Percentiles rank a stretch among this genome's conserved stretches.
phyloP scores from a whole-genome alignment of 2,888 invertebrate species.

The Adela reaumurella region DNA sequence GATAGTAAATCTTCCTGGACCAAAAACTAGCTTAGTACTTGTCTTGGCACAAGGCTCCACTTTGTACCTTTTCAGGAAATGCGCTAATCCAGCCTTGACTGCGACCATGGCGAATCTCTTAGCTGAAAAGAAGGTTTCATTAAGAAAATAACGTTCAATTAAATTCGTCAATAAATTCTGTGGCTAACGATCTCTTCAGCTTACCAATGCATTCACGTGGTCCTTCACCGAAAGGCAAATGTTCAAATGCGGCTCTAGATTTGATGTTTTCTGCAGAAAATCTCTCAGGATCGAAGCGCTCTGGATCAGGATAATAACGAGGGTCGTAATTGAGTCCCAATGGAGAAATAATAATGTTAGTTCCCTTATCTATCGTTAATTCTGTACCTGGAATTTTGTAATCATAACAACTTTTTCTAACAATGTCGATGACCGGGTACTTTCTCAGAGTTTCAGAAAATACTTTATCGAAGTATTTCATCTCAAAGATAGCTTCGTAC shows the following conservation, averaged over 20 bases:
- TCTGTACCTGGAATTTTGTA: slow-evolving; percentile 31
- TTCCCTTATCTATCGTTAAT: slow-evolving; percentile 24
- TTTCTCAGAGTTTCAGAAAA: slow-evolving; percentile 33
- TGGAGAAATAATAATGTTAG: slow-evolving; percentile 24
- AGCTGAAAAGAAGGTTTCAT: slow-evolving; percentile 18
- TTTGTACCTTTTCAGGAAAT: slow-evolving; percentile 18
- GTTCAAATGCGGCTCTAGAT: slow-evolving; percentile 25
- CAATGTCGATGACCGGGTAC: slow-evolving; percentile 35
- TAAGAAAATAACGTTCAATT: too few species aligned
- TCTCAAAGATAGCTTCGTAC: slow-evolving; percentile 18
- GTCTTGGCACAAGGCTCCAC: slow-evolving; percentile 15
- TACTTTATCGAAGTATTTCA: slow-evolving; percentile 21
- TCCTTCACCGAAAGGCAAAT: slow-evolving; percentile 36
- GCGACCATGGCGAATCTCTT: slow-evolving; percentile 21
- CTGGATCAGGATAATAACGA: slow-evolving; percentile 34
- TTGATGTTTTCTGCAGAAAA: slow-evolving; percentile 26
- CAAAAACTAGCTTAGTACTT: slow-evolving; percentile 11
- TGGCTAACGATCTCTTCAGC: too few species aligned
- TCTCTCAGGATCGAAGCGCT: slow-evolving; percentile 40
- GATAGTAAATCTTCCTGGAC: slow-evolving; percentile 14
- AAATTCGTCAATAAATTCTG: too few species aligned
- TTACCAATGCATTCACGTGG: slow-evolving; percentile 40
- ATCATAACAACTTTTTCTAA: slow-evolving; percentile 23
- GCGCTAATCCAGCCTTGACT: slow-evolving; percentile 19
- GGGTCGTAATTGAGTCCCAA: slow-evolving; percentile 34